Percentiles rank a stretch among this genome's conserved stretches.
Evolutionary conservation across 2,797 vertebrate species (phyloP).

Genomic region (Onychomys leucogaster): DNA sequence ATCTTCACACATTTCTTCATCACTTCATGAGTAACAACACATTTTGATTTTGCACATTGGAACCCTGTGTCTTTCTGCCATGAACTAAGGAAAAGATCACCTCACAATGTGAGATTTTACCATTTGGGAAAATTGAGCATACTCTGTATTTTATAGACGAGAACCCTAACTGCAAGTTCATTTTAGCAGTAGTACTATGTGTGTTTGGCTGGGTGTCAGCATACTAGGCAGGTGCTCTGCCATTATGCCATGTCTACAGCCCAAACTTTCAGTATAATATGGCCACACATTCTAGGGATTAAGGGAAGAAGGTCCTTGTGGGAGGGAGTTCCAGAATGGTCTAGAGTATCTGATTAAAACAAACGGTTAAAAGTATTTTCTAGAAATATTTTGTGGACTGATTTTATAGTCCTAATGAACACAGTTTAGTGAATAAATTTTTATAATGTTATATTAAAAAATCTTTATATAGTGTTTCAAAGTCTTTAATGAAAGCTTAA

Average conservation of each 20-base stretch:
- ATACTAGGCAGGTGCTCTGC: not conserved
- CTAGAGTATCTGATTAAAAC: not conserved
- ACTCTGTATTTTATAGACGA: not conserved
- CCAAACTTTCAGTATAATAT: not conserved
- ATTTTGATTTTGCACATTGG: not conserved
- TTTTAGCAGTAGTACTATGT: not conserved
- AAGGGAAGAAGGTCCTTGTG: not conserved
- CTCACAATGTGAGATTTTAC: not conserved
- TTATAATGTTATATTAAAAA: not conserved
- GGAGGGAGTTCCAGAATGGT: not conserved
- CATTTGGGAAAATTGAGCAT: not conserved
- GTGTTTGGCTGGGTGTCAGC: not conserved
- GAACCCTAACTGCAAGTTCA: not conserved
- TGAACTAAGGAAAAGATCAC: not conserved
- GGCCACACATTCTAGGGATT: not conserved
- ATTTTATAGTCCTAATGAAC: not conserved
- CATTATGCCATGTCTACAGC: not conserved
- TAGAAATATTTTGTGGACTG: constrained; percentile 49
- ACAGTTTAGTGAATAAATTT: not conserved
- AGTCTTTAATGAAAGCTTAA: not conserved
- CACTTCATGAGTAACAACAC: not conserved
- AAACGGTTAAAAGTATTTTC: constrained; percentile 57
- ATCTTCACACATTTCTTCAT: not conserved
- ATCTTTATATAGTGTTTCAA: not conserved
- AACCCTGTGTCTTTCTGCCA: not conserved